Conservation (phyloP, 2,797 vertebrate species). For the Pitangus sulphuratus region DNA sequence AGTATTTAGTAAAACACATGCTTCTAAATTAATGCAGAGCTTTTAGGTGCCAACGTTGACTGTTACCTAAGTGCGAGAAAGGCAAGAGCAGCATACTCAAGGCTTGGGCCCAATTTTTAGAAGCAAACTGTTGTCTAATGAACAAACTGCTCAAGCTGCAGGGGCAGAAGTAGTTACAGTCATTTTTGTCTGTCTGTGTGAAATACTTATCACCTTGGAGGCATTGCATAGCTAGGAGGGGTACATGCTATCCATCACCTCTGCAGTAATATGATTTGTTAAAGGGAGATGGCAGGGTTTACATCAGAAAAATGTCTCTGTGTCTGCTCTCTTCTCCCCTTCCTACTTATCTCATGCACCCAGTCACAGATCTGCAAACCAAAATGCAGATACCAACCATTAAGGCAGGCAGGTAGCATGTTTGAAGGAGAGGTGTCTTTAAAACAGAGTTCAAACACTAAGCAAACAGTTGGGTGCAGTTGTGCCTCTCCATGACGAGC, state of each 20-base stretch:
- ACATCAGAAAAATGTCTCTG: background rate
- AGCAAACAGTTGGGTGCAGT: background rate
- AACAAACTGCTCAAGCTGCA: background rate
- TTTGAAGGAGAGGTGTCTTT: background rate
- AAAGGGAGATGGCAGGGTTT: rapidly evolving
- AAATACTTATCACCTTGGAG: background rate
- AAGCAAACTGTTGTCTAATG: background rate
- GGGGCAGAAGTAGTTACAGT: background rate
- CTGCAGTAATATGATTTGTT: background rate
- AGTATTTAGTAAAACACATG: background rate
- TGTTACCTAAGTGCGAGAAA: background rate
- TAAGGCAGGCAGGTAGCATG: rapidly evolving
- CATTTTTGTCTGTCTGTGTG: background rate
- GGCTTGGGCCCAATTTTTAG: background rate
- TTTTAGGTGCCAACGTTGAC: background rate
- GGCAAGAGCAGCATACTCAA: background rate
- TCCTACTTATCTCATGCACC: background rate
- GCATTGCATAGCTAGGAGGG: background rate
- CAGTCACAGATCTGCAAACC: background rate
- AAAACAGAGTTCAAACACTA: background rate
- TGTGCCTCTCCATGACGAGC: background rate
- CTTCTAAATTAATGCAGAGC: background rate
- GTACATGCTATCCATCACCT: background rate
- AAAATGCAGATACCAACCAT: background rate
- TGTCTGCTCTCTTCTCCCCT: background rate